Base-by-base conservation (phyloP, 2,113 vertebrate genomes). In the Bos javanicus region DNA sequence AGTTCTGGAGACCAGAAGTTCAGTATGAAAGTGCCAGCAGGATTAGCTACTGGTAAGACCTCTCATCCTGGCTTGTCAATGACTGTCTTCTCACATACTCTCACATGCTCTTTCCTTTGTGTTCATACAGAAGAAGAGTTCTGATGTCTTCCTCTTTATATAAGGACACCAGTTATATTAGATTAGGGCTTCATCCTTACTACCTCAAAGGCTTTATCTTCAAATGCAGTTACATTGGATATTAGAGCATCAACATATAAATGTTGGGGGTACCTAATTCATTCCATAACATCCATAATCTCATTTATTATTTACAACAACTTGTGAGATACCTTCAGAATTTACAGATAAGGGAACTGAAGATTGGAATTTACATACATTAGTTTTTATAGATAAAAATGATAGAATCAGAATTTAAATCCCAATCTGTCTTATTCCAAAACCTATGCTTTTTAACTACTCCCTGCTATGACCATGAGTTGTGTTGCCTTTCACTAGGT, bases 291-390 rank as follows among this genome's bases (percentile, higher is more conserved):
- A 43, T 78, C 50, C 4, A 74, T 25, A 48, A 74, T 60, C 16
- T 90, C 43, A 97, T 94, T 93, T 50, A 85, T 85, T 89, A 57
- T 92, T 60, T 36, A 94, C 11, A 89, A 13, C 3, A 92, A 80
- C n/a, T 15, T 30, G 23, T 85, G 52, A 92, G 46, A 36, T 23
- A 96, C 17, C 87, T 6, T 25, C 12, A 84, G 1, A 81, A 86
- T 81, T 85, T 93, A 76, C 14, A 96, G 25, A 71, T 71, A 80
- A 95, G 1, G 14, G 11, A 87, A 80, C 9, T 87, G 10, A 89
- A 83, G 10, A 54, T 56, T 71, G 82, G 23, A 60, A 90, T 91
- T 81, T 90, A 84, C 13, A 88, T 95, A 33, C 74, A 43, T 78
- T 90, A 78, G 19, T 54, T 26, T 7, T 62, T 81, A 85, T 33